A percentile compares a stretch with the other conserved stretches of the same genome.
Conservation (phyloP, 2,888 invertebrate genomes). For the Chrysotoxum bicinctum region DNA sequence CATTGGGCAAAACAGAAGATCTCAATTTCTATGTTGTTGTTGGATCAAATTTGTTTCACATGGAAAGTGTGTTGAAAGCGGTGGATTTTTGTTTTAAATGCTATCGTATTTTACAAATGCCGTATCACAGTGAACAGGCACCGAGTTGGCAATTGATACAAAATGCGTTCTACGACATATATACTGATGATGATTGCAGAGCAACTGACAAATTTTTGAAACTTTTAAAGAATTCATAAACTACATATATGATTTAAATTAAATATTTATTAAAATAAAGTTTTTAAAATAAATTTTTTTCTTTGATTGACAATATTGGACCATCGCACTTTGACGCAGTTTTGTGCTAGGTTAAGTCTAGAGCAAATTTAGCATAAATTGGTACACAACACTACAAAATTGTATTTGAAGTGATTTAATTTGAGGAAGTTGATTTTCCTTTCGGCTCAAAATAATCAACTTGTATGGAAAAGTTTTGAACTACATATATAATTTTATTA, state of each 20-base stretch:
- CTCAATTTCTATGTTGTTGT: constrained; percentile 19
- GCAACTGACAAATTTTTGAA: not conserved
- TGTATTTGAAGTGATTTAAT: too few relatives aligned
- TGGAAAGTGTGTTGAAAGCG: constrained; percentile 9
- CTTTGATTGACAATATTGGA: too few relatives aligned
- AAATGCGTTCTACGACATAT: constrained; percentile 6
- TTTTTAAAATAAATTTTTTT: too few relatives aligned
- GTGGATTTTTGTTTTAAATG: constrained; percentile 55
- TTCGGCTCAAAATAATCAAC: too few relatives aligned
- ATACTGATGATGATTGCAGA: not conserved
- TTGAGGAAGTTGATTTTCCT: too few relatives aligned
- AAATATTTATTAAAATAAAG: too few relatives aligned
- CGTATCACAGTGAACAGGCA: not conserved
- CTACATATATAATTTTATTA: too few relatives aligned
- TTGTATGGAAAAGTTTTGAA: too few relatives aligned
- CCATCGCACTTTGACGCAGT: too few relatives aligned
- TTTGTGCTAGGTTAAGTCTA: too few relatives aligned
- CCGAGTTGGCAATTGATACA: constrained; percentile 14
- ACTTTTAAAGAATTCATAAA: constrained; percentile 9
- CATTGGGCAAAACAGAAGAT: constrained; percentile 1
- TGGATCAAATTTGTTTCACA: not conserved
- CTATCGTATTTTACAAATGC: not conserved
- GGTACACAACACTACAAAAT: too few relatives aligned
- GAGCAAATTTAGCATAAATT: too few relatives aligned
- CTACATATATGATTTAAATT: not conserved